A percentile compares a stretch with the other conserved stretches of the same genome.
Evolutionary conservation across 2,113 vertebrate genomes (phyloP).

Genomic region (Hystrix cristata): DNA sequence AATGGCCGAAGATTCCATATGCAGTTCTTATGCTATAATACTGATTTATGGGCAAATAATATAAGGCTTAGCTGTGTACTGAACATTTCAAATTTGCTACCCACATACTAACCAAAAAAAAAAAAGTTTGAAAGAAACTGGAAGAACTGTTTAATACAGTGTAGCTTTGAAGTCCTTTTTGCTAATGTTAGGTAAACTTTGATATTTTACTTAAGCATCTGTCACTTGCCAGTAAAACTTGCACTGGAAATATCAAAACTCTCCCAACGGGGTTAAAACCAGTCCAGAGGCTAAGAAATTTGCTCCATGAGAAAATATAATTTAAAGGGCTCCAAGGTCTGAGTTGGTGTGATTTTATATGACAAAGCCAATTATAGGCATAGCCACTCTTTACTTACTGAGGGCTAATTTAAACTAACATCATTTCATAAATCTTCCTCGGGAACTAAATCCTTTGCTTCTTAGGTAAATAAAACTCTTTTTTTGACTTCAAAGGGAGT

Average conservation of each 20-base stretch:
- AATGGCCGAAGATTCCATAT: not conserved
- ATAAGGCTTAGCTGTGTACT: not conserved
- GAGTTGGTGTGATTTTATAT: constrained; percentile 63
- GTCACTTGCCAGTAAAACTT: constrained; percentile 17
- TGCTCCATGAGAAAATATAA: constrained; percentile 51
- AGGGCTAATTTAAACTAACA: constrained; percentile 64
- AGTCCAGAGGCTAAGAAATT: constrained; percentile 35
- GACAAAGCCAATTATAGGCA: constrained; percentile 73
- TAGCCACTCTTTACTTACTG: constrained; percentile 10
- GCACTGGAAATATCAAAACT: not conserved
- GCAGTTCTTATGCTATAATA: not conserved
- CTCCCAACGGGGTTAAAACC: not conserved
- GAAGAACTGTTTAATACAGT: not conserved
- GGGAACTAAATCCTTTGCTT: constrained; percentile 65
- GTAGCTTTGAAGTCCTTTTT: constrained; percentile 4
- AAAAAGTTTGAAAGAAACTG: not conserved
- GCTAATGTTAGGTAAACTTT: constrained; percentile 54
- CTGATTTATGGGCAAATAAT: not conserved
- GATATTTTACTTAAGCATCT: constrained; percentile 49
- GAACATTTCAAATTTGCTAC: constrained; percentile 45
- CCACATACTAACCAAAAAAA: not conserved
- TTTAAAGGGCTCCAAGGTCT: not conserved
- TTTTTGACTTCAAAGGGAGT: constrained; percentile 75
- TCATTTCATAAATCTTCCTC: constrained; percentile 51
- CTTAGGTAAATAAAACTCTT: constrained; percentile 44